A percentile compares a stretch with the other conserved stretches of the same genome.
Evolutionary conservation across 1,140 invertebrate species (phyloP).

Genomic region (Ostrea denselamellosa): DNA sequence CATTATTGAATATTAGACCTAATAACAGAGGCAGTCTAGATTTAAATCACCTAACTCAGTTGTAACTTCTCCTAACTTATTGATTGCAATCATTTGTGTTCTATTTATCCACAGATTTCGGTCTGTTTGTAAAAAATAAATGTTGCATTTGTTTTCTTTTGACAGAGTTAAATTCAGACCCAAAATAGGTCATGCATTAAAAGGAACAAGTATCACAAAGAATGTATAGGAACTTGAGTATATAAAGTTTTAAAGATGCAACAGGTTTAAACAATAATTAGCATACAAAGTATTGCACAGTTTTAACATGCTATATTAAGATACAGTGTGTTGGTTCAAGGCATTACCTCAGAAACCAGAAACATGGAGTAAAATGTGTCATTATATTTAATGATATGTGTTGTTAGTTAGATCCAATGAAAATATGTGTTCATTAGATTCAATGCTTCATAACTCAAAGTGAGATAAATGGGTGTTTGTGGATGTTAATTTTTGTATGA

Average conservation of each 20-base stretch:
- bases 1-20: neutral
- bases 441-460: too few species aligned
- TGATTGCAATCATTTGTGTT: constrained; percentile 13
- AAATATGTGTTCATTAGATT: too few species aligned
- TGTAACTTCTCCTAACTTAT: constrained; percentile 5
- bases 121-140: neutral
- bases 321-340: too few species aligned
- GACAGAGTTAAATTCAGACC: neutral
- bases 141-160: neutral
- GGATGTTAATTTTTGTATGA: too few species aligned
- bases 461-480: too few species aligned
- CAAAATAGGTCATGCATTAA: constrained; percentile 5
- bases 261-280: neutral
- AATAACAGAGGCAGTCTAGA: neutral
- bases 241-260: neutral
- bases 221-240: neutral
- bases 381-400: too few species aligned
- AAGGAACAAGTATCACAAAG: neutral
- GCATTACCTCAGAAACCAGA: too few species aligned
- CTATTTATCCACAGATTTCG: constrained; percentile 8
- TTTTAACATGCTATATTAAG: too few species aligned
- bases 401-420: too few species aligned
- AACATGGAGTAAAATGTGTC: too few species aligned
- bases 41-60: constrained; percentile 6
- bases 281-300: neutral